phyloP scores from a whole-genome alignment of 1,140 invertebrate species.

The Diabrotica virgifera region DNA sequence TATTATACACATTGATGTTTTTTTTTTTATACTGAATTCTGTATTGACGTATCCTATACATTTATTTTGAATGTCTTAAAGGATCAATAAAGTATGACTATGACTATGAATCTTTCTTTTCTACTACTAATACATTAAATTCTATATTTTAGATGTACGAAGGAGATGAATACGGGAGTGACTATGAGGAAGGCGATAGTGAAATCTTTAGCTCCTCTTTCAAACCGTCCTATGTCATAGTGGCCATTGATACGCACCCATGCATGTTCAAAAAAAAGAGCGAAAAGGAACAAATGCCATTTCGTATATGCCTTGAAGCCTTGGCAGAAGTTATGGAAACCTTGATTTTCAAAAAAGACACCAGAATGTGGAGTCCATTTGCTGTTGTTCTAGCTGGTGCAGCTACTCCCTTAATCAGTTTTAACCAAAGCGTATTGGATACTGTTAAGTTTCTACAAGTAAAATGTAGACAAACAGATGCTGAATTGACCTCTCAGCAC shows the following conservation, averaged over 20 bases:
- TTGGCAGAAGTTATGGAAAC: slow-evolving; percentile 7
- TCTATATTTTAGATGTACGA: not conserved
- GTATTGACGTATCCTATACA: no score
- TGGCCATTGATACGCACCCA: slow-evolving; percentile 28
- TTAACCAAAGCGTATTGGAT: slow-evolving; percentile 32
- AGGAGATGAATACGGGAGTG: slow-evolving; percentile 7
- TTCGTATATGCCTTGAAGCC: slow-evolving; percentile 17
- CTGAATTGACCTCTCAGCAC: slow-evolving; percentile 27
- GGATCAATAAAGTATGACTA: no score
- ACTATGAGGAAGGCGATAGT: slow-evolving; percentile 19
- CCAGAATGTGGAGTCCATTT: slow-evolving; percentile 26
- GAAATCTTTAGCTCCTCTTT: slow-evolving; percentile 11
- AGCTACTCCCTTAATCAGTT: slow-evolving; percentile 22
- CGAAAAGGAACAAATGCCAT: slow-evolving; percentile 14
- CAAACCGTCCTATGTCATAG: slow-evolving; percentile 28
- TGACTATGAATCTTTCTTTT: no score
- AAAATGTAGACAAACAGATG: slow-evolving; percentile 19
- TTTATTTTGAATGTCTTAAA: no score
- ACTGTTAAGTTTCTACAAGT: slow-evolving; percentile 30
- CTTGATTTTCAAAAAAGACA: slow-evolving; percentile 15
- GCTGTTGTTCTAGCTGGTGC: slow-evolving; percentile 22
- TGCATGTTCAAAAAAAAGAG: slow-evolving; percentile 26
- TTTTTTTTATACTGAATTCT: no score
- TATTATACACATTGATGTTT: no score
- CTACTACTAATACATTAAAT: no score